A percentile compares a stretch with the other conserved stretches of the same genome.
Conservation (phyloP, 2,888 invertebrate species). For the Polydrusus tereticollis region DNA sequence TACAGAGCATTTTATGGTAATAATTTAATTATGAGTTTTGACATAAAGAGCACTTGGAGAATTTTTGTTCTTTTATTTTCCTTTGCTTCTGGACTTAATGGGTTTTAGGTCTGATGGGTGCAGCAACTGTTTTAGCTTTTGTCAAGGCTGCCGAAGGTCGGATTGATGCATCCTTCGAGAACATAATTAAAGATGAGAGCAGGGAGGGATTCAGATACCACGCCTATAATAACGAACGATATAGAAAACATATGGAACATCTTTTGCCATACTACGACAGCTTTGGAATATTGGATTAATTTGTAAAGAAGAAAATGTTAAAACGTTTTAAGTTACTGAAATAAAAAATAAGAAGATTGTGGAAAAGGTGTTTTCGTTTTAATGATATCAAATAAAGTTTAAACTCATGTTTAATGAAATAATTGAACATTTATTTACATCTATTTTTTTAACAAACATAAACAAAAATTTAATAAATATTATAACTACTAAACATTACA, state of each 20-base stretch:
- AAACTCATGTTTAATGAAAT: conserved; percentile 2
- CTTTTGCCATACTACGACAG: conserved; percentile 61
- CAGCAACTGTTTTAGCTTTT: conserved; percentile 60
- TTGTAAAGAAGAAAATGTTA: not conserved
- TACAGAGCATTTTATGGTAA: conserved; percentile 61
- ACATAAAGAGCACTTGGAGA: not conserved
- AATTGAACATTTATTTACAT: conserved; percentile 43
- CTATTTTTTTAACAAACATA: conserved; percentile 8
- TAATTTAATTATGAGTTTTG: not conserved
- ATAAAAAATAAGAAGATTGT: too few relatives aligned
- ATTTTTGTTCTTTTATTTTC: not conserved
- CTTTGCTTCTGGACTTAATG: not conserved
- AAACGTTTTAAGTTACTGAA: too few relatives aligned
- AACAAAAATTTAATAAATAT: conserved; percentile 4
- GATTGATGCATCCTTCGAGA: conserved; percentile 61
- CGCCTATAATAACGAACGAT: conserved; percentile 61
- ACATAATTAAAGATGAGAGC: conserved; percentile 57
- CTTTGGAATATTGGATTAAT: conserved; percentile 57
- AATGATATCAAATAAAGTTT: not conserved
- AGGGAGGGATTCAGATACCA: conserved; percentile 59
- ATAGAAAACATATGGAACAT: conserved; percentile 58
- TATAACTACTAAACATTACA: not conserved
- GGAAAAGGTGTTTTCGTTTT: too few relatives aligned
- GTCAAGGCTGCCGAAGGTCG: conserved; percentile 59
- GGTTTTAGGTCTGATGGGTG: conserved; percentile 58